Conservation (phyloP, 2,113 vertebrate genomes). For the Sula dactylatra region DNA sequence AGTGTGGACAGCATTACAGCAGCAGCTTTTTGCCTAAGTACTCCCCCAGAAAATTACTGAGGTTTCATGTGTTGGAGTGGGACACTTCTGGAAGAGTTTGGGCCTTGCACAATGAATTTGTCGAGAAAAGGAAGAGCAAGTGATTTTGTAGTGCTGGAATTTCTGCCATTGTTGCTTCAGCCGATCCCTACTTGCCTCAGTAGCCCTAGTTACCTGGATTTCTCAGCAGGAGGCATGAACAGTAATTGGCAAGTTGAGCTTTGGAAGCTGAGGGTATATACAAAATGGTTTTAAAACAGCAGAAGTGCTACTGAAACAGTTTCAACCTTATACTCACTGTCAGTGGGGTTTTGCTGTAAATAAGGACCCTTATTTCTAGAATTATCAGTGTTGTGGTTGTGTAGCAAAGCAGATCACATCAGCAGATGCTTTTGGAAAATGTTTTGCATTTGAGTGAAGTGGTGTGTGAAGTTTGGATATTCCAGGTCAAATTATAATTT, state of each 20-base stretch:
- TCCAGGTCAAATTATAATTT: background rate
- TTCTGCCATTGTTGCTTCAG: background rate
- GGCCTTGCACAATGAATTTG: background rate
- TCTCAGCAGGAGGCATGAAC: background rate
- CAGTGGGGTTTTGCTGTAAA: fast-evolving
- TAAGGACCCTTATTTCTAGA: background rate
- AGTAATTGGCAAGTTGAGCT: background rate
- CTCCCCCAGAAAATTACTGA: background rate
- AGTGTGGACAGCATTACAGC: background rate
- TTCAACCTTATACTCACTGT: fast-evolving
- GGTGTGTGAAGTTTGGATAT: too few species aligned
- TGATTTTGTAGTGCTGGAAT: background rate
- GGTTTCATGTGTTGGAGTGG: background rate
- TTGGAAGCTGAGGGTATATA: background rate
- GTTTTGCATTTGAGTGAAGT: background rate
- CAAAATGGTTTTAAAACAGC: background rate
- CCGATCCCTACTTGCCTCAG: background rate
- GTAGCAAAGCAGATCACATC: background rate
- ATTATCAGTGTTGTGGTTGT: background rate
- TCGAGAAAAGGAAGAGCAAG: background rate
- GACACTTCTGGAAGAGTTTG: background rate
- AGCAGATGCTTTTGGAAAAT: background rate
- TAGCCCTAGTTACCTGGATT: background rate
- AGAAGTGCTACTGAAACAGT: background rate
- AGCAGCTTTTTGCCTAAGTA: background rate